Conservation (phyloP, 2,797 vertebrate species). For the Urophycis tenuis region DNA sequence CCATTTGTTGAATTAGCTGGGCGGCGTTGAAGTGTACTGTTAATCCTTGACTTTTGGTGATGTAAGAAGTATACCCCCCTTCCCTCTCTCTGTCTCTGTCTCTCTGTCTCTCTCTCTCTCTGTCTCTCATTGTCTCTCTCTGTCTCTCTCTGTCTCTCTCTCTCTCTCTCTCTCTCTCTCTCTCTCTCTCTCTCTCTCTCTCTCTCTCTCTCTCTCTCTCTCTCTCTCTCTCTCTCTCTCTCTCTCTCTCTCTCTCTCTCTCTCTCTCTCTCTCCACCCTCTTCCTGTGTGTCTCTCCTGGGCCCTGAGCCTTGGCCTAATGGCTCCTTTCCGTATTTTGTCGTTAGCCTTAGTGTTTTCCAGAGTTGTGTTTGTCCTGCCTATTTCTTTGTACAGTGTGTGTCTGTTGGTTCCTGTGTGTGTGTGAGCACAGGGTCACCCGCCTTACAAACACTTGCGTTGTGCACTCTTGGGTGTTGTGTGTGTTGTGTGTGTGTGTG, state of each 20-base stretch:
- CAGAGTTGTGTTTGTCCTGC: slow-evolving; percentile 12
- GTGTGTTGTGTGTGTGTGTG: slow-evolving; percentile 11
- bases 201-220: background rate
- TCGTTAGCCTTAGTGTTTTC: background rate
- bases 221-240: background rate
- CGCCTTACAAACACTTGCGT: slow-evolving; percentile 41
- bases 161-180: background rate
- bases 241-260: background rate
- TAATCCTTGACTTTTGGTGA: slow-evolving; percentile 59
- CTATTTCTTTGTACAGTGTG: background rate
- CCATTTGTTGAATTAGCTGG: slow-evolving; percentile 63
- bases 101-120: too few species aligned
- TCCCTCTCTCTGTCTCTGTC: background rate
- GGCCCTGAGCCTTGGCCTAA: slow-evolving; percentile 20
- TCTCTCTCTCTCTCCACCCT: background rate
- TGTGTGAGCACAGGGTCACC: slow-evolving; percentile 14
- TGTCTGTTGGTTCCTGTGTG: slow-evolving; percentile 12
- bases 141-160: background rate
- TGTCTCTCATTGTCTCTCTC: too few species aligned
- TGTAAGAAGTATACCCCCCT: slow-evolving; percentile 42
- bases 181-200: too few species aligned
- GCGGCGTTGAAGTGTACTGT: slow-evolving; percentile 59
- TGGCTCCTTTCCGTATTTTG: slow-evolving; percentile 30
- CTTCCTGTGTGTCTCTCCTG: slow-evolving; percentile 5
- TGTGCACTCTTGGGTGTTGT: too few species aligned